These are phyloP conservation scores for Paedocypris sp. DNA, from an alignment of 2,113 vertebrate genomes.

Conservation along the genomic window DNA sequence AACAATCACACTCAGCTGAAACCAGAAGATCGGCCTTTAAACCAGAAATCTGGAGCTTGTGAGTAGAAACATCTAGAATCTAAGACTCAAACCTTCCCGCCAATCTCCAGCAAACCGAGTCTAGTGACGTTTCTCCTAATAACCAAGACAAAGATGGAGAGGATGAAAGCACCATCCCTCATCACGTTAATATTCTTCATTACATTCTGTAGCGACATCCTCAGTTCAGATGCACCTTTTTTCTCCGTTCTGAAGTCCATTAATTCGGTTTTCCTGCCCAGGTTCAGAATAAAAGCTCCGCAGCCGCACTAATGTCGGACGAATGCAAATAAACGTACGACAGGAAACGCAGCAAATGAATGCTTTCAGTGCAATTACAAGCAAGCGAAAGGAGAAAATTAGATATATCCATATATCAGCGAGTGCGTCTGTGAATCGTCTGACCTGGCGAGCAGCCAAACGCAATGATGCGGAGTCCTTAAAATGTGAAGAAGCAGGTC, in stretches of 20 bases:
- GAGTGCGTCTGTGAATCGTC: slow-evolving; percentile 15
- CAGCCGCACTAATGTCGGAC: slow-evolving; percentile 42
- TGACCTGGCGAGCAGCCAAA: slow-evolving; percentile 4
- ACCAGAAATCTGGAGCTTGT: too few species aligned
- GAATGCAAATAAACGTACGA: slow-evolving; percentile 43
- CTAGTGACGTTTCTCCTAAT: too few species aligned
- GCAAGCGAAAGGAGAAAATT: slow-evolving; percentile 18
- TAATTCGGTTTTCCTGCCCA: too few species aligned
- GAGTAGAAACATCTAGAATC: too few species aligned
- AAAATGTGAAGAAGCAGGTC: slow-evolving; percentile 18
- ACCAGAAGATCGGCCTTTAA: too few species aligned
- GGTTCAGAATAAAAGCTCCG: slow-evolving; percentile 45
- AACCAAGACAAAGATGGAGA: too few species aligned
- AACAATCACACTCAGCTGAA: too few species aligned
- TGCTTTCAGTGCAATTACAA: slow-evolving; percentile 26
- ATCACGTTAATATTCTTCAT: slow-evolving; percentile 30
- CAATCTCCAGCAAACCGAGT: too few species aligned
- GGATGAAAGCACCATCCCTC: slow-evolving; percentile 22
- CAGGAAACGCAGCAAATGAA: slow-evolving; percentile 35
- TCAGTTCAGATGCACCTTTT: too few species aligned
- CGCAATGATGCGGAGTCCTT: neutral
- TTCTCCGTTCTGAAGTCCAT: too few species aligned
- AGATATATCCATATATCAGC: slow-evolving; percentile 37
- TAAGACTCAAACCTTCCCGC: too few species aligned
- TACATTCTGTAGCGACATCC: neutral